Percentiles rank a stretch among this genome's conserved stretches.
These are phyloP conservation scores for Naja naja DNA, from an alignment of 2,113 vertebrate genomes.

Conservation along the genomic window DNA sequence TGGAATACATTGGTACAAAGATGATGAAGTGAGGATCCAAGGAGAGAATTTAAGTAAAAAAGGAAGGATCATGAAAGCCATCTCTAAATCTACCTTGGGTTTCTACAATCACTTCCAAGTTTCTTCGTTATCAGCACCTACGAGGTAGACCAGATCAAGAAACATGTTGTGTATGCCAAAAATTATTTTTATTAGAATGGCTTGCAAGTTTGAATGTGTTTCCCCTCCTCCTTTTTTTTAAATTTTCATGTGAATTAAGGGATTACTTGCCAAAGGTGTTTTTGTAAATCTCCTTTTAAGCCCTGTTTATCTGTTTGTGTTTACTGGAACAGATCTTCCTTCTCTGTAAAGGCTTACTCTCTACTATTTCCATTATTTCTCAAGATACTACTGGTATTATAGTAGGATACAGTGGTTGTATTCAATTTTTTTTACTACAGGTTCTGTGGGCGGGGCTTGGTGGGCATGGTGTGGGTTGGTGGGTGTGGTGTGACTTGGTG, in stretches of 20 bases:
- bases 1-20: neutral
- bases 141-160: neutral
- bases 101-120: neutral
- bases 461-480: too few species aligned
- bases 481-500: too few species aligned
- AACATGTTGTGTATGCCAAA: neutral
- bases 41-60: neutral
- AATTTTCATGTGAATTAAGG: neutral
- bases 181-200: neutral
- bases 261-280: neutral
- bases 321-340: neutral
- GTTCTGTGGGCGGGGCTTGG: too few species aligned
- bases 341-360: neutral
- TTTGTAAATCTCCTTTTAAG: neutral
- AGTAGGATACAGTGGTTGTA: neutral
- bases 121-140: neutral
- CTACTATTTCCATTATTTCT: neutral
- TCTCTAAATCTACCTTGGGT: neutral
- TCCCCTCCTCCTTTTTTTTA: neutral
- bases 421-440: too few species aligned
- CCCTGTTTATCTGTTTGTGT: neutral
- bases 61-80: neutral
- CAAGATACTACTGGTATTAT: neutral
- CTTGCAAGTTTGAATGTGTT: neutral
- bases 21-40: neutral